These are phyloP conservation scores for Cyclura pinguis DNA, from an alignment of 2,797 vertebrate species.

Conservation along the genomic window DNA sequence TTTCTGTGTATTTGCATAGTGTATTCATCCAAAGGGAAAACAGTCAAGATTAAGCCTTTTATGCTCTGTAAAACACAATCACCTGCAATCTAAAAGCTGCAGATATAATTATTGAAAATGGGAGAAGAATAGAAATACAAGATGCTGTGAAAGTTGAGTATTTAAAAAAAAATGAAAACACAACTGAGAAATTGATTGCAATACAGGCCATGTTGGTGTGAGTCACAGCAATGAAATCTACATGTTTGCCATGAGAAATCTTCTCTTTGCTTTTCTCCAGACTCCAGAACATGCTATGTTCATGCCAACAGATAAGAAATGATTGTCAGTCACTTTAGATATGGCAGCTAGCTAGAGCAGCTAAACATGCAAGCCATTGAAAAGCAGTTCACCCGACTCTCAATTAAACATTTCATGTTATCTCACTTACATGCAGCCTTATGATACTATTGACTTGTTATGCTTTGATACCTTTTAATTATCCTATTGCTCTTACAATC, in stretches of 20 bases:
- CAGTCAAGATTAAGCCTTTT: conserved; percentile 2
- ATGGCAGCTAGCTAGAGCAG: not conserved
- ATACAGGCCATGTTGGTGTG: not conserved
- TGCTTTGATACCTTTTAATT: not conserved
- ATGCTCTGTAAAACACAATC: conserved; percentile 22
- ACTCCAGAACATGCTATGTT: conserved; percentile 2
- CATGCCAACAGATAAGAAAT: conserved; percentile 18
- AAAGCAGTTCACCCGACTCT: not conserved
- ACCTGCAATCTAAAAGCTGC: not conserved
- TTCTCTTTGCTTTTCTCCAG: conserved; percentile 6
- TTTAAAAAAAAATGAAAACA: not conserved
- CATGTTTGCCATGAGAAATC: conserved; percentile 13
- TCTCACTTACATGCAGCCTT: not conserved
- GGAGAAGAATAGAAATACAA: fast-evolving
- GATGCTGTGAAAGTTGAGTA: not conserved
- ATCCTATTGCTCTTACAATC: not conserved
- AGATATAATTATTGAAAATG: not conserved
- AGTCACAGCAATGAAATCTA: not conserved
- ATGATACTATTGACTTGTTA: not conserved
- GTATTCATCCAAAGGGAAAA: conserved; percentile 13
- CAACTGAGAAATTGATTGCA: conserved; percentile 3
- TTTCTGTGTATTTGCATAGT: conserved; percentile 3
- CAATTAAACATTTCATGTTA: not conserved
- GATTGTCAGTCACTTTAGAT: not conserved
- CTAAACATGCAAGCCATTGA: not conserved